phyloP scores from a whole-genome alignment of 1,140 invertebrate species.

The Calliphora vicina region DNA sequence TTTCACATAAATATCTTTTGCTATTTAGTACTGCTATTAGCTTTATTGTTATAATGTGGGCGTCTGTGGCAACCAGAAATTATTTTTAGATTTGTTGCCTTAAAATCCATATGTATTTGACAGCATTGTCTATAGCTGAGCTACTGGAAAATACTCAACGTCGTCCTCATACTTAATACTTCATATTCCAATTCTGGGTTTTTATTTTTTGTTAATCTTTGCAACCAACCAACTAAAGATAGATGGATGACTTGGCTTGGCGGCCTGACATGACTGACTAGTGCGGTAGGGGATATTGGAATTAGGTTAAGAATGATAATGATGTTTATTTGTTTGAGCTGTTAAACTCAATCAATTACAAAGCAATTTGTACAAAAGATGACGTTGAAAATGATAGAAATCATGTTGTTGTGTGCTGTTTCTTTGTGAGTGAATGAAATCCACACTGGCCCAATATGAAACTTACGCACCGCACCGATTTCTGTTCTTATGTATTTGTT shows the following conservation, averaged over 20 bases:
- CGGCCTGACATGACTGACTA: too few relatives aligned
- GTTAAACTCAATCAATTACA: constrained; percentile 5
- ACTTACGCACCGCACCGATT: neutral
- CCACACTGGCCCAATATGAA: neutral
- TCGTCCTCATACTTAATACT: too few relatives aligned
- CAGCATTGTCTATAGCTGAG: neutral
- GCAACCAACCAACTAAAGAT: too few relatives aligned
- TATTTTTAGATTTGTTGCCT: neutral
- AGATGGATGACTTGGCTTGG: too few relatives aligned
- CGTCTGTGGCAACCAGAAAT: neutral
- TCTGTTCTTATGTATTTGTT: neutral
- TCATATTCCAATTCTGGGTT: too few relatives aligned
- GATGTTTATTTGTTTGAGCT: neutral
- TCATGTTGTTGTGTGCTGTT: neutral
- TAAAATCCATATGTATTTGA: neutral
- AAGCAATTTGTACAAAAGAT: neutral
- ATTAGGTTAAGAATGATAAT: neutral
- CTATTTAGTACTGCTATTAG: too few relatives aligned
- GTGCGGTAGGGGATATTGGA: neutral
- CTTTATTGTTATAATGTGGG: too few relatives aligned
- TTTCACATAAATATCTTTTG: too few relatives aligned
- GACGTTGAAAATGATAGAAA: neutral
- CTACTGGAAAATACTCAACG: neutral
- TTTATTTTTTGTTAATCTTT: too few relatives aligned
- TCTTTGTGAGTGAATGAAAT: neutral